Evolutionary conservation across 2,113 vertebrate genomes (phyloP), one percentile per base, ranked within the genome.

Genomic region (Oryzias melastigma): DNA sequence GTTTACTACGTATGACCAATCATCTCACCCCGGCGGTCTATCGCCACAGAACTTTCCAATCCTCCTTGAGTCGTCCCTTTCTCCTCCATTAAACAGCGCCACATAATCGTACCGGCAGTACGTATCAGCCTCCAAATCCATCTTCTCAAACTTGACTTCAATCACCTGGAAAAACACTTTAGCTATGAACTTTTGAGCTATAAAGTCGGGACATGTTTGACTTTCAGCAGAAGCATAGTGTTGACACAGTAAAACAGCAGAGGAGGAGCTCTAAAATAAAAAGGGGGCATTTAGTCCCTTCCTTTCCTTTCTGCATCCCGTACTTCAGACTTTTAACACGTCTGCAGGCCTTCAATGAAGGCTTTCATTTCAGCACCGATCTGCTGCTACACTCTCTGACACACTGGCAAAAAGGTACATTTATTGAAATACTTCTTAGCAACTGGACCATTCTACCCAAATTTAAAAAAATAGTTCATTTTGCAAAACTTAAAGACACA

Each of bases 21-120:
- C 14, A 24, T 46, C 85, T 92, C 71, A 97, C 95, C 90, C 85
- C 1, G 95, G 95, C 0, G 78, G 27, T 0, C 42, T 72, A 65
- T 95, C 93, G 0, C 95, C 95, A 0, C 95, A 97, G 89, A 93
- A 96, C 55, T 91, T 95, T 14, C 94, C 95, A 20, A 95, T 91
- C 27, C 92, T 90, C n/a, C 89, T 89, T 0, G 94, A 89, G 45
- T 95, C 91, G 5, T 95, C 93, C 0, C 29, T 90, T 65, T 92
- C 81, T 0, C 93, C 92, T 0, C 95, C 95, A 0, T 95, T 94
- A 74, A 95, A 96, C 48, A 96, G 78, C 0, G 93, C 93, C 72
- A 97, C 93, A 1, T 96, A 96, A 80, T 97, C 95, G 5, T 95
- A 97, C 40, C 95, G 94, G 79, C 95, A 97, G 83, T 96, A 95